These are phyloP conservation scores for Nothocercus nigrocapillus DNA, from an alignment of 2,113 vertebrate genomes.

Conservation along the genomic window DNA sequence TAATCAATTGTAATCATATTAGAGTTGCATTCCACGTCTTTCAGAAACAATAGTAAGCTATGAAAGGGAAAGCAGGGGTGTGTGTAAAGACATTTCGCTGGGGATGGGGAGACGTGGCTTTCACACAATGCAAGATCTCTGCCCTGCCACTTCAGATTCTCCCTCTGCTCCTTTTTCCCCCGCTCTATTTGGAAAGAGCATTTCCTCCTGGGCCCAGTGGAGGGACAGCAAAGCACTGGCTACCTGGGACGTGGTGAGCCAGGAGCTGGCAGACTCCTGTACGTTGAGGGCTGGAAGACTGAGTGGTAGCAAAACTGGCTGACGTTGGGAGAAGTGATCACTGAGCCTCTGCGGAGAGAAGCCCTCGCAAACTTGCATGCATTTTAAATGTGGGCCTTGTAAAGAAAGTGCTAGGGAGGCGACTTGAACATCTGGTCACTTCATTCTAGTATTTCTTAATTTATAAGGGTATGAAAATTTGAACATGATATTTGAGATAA, in stretches of 20 bases:
- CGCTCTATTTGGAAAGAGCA: not conserved
- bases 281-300: not conserved
- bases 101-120: not conserved
- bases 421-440: constrained; percentile 76
- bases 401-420: constrained; percentile 52
- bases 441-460: constrained; percentile 77
- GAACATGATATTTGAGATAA: constrained; percentile 69
- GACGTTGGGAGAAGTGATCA: not conserved
- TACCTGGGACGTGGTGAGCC: not conserved
- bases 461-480: constrained; percentile 79
- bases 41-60: not conserved
- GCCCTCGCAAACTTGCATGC: not conserved
- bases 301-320: not conserved
- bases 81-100: not conserved
- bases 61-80: accelerated
- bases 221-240: not conserved
- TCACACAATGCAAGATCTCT: not conserved
- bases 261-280: not conserved
- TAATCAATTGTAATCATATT: not conserved
- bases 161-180: not conserved
- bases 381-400: constrained; percentile 51
- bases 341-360: not conserved
- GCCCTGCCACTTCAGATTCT: not conserved
- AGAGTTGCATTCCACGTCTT: not conserved
- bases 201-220: not conserved